Conservation (phyloP, 2,113 vertebrate genomes). For the Hippolais icterina region DNA sequence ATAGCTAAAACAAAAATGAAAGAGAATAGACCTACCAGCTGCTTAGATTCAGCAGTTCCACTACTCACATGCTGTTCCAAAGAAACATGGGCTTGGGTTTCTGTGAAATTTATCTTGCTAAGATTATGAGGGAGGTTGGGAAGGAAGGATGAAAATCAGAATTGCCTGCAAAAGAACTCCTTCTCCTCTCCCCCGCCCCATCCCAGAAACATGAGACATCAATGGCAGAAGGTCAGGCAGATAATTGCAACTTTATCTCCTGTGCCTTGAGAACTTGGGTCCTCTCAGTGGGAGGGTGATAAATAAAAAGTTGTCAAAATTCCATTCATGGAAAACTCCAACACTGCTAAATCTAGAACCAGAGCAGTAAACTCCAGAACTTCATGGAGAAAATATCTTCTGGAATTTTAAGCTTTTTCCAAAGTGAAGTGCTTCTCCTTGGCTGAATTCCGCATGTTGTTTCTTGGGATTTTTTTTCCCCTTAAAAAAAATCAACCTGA, state of each 20-base stretch:
- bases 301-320: constrained; percentile 7
- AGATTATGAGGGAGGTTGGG: not conserved
- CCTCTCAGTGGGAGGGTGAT: not conserved
- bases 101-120: not conserved
- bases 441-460: not conserved
- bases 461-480: accelerated
- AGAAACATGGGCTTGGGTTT: not conserved
- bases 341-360: not conserved
- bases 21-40: not conserved
- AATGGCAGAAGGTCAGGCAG: constrained; percentile 11
- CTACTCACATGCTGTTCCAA: not conserved
- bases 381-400: not conserved
- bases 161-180: not conserved
- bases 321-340: not conserved
- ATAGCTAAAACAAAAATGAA: constrained; percentile 5
- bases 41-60: not conserved
- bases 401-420: not conserved
- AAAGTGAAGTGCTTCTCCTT: not conserved
- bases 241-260: constrained; percentile 28
- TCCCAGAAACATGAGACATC: not conserved
- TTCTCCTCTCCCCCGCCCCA: not conserved
- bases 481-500: not conserved
- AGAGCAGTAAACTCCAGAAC: not conserved
- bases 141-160: not conserved
- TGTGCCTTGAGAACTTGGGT: not conserved